Conservation (phyloP, 2,797 vertebrate genomes). For the Florisuga fusca region DNA sequence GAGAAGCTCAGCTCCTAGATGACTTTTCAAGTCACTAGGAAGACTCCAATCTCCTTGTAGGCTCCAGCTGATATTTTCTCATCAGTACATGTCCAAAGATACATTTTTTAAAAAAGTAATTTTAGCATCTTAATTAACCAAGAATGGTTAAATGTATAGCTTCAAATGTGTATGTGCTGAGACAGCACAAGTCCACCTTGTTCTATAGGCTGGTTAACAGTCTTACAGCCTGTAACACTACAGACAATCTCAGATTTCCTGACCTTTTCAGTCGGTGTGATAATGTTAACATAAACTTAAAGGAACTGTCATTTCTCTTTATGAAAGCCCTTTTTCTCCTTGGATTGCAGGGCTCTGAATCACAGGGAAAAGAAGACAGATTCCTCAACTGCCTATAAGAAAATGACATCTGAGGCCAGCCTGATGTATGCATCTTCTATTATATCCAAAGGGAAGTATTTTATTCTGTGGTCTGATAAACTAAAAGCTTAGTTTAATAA, state of each 20-base stretch:
- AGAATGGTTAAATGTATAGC: neutral
- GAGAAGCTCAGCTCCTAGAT: neutral
- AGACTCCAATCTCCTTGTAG: neutral
- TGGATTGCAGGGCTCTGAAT: neutral
- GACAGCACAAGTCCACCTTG: neutral
- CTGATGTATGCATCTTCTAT: neutral
- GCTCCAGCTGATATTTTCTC: neutral
- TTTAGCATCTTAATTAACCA: neutral
- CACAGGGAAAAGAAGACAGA: neutral
- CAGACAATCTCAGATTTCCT: neutral
- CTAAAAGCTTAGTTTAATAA: neutral
- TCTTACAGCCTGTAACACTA: neutral
- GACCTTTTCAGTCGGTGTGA: constrained; percentile 19
- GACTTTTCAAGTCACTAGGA: neutral
- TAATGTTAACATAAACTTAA: constrained; percentile 52
- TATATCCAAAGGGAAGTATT: constrained; percentile 1
- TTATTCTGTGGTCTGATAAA: neutral
- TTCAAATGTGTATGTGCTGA: neutral
- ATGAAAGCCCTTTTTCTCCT: constrained; percentile 29
- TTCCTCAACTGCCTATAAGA: neutral
- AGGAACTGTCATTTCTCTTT: constrained; percentile 29
- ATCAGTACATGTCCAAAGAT: neutral
- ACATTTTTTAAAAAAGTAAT: neutral
- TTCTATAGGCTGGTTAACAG: neutral
- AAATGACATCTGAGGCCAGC: neutral